A percentile compares a stretch with the other conserved stretches of the same genome.
Evolutionary conservation across 2,797 vertebrate genomes (phyloP).

Genomic region (Rhinatrema bivittatum): DNA sequence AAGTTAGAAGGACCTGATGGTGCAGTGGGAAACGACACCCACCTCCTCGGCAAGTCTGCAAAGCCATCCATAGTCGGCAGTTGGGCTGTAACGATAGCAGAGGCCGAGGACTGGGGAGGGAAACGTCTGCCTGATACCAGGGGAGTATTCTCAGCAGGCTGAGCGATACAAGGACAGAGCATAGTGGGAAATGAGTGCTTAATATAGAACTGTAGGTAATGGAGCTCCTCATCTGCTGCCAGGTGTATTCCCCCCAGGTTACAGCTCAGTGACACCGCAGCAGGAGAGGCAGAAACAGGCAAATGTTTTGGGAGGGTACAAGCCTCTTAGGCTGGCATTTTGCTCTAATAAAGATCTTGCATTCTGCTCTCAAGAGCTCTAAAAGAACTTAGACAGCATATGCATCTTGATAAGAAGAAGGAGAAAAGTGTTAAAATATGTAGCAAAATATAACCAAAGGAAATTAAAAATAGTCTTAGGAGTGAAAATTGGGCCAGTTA

Average conservation of each 20-base stretch:
- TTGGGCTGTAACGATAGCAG: too few relatives aligned
- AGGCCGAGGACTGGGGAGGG: too few relatives aligned
- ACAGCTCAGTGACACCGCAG: neutral
- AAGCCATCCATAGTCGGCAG: too few relatives aligned
- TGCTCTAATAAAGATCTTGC: too few relatives aligned
- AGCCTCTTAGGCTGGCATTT: too few relatives aligned
- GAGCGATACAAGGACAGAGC: neutral
- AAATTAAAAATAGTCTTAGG: conserved; percentile 49
- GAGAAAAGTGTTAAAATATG: conserved; percentile 45
- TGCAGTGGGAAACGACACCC: too few relatives aligned
- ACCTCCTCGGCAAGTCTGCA: too few relatives aligned
- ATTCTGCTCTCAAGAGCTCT: neutral
- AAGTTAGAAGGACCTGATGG: too few relatives aligned
- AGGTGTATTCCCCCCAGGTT: neutral
- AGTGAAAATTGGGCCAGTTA: conserved; percentile 44
- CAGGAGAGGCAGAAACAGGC: too few relatives aligned
- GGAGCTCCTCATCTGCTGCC: neutral
- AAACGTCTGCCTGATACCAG: neutral
- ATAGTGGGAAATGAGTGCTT: neutral
- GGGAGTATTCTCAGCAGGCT: neutral
- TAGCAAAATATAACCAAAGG: conserved; percentile 39
- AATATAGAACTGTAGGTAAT: neutral
- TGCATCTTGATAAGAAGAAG: conserved; percentile 27
- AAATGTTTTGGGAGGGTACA: too few relatives aligned
- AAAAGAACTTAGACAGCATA: conserved; percentile 14